Evolutionary conservation across 2,888 invertebrate genomes (phyloP), one percentile per base, ranked within the genome.

Genomic region (Pammene aurita): DNA sequence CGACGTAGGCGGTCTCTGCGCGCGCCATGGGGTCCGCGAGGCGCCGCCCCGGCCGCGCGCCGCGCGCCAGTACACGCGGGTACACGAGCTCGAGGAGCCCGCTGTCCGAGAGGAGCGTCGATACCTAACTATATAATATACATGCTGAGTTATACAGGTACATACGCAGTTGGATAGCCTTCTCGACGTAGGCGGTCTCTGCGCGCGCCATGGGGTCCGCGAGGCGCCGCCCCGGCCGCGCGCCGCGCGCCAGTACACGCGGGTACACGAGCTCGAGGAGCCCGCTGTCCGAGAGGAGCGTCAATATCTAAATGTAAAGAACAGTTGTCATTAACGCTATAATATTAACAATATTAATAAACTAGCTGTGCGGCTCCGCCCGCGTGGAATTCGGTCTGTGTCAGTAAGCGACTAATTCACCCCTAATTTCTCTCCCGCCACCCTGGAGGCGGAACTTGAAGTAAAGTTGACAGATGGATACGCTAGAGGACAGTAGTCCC

Each of bases 1-100:
- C 74, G 68, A 89, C 89, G 74, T 87, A 90, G 0, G 77, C 76
- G 5, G 72, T 76, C 71, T 90, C 90, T 0, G 81, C 84, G 7
- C 78, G 76, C 16, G 85, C 86, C 71, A 82, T 75, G 0, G 80
- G 78, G 72, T 86, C 84, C 0, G 7, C 16, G 63, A 48, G 71
- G 0, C 48, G 54, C 6, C 50, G 35, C 5, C 14, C 0, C 7
- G 18, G 72, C 9, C 75, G 75, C 13, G n/a, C 1, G 11, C 75
- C 86, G 83, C 61, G 61, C 18, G 0, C 56, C 74, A 86, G 83
- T 7, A 26, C 5, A 0, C 60, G 38, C 2, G 11, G 1, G 76
- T 83, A 84, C 55, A 76, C 18, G 0, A 68, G 67, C 57, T 77
- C 76, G 73, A 87, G 80, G 1, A 82, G 2, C 0, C 90, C 89